Conservation (phyloP, 2,113 vertebrate species). For the Mus musculus region DNA sequence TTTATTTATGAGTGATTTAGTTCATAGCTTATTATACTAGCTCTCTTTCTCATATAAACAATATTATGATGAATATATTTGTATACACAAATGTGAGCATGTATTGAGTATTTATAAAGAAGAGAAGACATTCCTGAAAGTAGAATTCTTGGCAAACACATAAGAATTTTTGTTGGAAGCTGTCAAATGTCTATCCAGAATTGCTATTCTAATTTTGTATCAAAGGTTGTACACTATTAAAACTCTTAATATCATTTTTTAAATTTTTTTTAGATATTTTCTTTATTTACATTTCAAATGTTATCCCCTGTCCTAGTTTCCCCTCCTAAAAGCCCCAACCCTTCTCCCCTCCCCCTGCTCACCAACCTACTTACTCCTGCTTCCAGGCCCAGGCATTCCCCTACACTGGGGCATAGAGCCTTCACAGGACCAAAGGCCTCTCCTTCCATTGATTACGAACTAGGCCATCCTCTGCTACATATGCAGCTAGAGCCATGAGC, state of each 20-base stretch:
- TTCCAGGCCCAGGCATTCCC: too few species aligned
- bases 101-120: not conserved
- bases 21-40: not conserved
- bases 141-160: not conserved
- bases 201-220: slow-evolving; percentile 43
- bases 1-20: not conserved
- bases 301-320: too few species aligned
- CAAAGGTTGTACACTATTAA: not conserved
- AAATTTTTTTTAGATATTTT: too few species aligned
- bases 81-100: not conserved
- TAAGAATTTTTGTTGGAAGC: slow-evolving; percentile 34
- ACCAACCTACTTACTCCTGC: too few species aligned
- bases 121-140: slow-evolving; percentile 18
- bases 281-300: too few species aligned
- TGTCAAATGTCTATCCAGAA: slow-evolving; percentile 24
- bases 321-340: too few species aligned
- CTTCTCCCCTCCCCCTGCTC: too few species aligned
- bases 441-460: too few species aligned
- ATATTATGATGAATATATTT: not conserved
- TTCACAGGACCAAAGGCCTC: too few species aligned
- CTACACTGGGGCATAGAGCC: too few species aligned
- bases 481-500: too few species aligned
- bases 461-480: too few species aligned
- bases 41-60: slow-evolving; percentile 29
- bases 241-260: not conserved